These are phyloP conservation scores for Drepanosiphum platanoidis DNA, from an alignment of 2,888 invertebrate genomes.

Conservation along the genomic window DNA sequence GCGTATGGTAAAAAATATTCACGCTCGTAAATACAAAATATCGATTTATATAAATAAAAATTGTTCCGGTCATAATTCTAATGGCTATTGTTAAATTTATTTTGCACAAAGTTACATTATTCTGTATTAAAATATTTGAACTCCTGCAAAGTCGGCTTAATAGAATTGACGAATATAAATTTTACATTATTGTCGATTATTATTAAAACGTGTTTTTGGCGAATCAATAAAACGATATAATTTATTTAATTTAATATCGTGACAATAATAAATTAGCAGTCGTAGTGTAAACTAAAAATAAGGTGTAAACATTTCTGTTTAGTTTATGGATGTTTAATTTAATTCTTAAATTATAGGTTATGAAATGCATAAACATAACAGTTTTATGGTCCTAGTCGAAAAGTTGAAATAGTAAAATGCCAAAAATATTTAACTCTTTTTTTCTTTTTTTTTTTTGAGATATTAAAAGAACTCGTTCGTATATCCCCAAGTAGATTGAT, in stretches of 20 bases:
- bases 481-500: not conserved
- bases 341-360: not conserved
- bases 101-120: too few relatives aligned
- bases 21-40: not conserved
- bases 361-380: not conserved
- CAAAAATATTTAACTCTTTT: not conserved
- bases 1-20: not conserved
- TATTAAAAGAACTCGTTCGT: not conserved
- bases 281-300: not conserved
- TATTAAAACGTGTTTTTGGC: not conserved
- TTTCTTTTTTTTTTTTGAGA: too few relatives aligned
- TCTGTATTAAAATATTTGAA: not conserved
- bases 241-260: not conserved
- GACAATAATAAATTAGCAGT: not conserved
- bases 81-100: not conserved
- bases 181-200: not conserved
- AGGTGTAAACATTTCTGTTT: not conserved
- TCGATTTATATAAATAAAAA: not conserved
- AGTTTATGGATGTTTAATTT: not conserved
- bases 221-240: not conserved
- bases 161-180: not conserved
- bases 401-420: not conserved
- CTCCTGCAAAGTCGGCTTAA: not conserved
- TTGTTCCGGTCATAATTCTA: not conserved
- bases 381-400: not conserved